Base-by-base conservation (phyloP, 1,140 invertebrate genomes). In the Ceratina japonica region DNA sequence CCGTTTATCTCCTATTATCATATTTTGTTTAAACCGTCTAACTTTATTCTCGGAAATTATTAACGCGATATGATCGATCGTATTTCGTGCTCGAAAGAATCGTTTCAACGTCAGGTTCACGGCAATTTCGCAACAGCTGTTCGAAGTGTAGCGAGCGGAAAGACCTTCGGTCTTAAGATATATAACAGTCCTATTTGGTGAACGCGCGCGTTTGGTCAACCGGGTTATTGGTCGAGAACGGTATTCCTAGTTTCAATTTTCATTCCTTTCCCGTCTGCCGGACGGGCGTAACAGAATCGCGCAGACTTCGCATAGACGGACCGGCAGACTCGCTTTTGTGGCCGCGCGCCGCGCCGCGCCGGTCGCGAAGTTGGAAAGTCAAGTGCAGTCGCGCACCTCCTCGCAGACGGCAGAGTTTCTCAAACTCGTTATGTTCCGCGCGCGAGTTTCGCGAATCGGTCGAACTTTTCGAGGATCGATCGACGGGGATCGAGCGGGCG, bases 351-450 rank as follows among this genome's bases (percentile, higher is more conserved):
- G 58, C 56, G 52, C 52, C 52, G 52, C 52, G 58, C 58, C 68
- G 82, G 72, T 84, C 78, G 79, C 69, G 73, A 85, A 85, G 83
- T 84, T 85, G 82, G 83, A 85, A 85, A 85, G 83, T 85, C 83
- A 85, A 85, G 83, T 85, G 82, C 82, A 85, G 82, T 80, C 82
- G 83, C 59, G 68, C 78, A 81, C 72, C 68, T 74, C 68, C 73
- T 74, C 74, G 82, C 81, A 83, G 78, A 85, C 79, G 82, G 74
- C 83, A 81, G 83, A 85, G 82, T 84, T 84, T 85, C 83, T 85
- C 83, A 84, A 85, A 85, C 83, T 77, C 74, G 66, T 70, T 56
- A 69, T 51, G 72, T 12, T 7, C 20, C n/a, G 18, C 22, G 18
- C 22, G 44, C 58, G 56, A 37, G 37, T n/a, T 59, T 24, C 51